Evolutionary conservation across 2,797 vertebrate genomes (phyloP).

Genomic region (Australoheros facetus): DNA sequence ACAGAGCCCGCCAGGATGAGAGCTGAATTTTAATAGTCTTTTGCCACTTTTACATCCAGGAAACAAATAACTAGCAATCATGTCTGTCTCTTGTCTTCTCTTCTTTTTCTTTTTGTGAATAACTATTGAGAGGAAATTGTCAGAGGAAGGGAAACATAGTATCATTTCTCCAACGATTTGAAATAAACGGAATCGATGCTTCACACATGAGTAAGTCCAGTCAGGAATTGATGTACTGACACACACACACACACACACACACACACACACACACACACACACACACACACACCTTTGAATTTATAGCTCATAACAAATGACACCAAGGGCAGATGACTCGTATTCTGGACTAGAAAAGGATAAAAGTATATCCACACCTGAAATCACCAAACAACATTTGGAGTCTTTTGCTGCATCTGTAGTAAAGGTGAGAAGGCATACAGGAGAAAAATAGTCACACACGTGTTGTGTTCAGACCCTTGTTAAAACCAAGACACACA

Average conservation of each 20-base stretch:
- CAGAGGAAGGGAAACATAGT: background rate
- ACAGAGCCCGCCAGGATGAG: constrained; percentile 18
- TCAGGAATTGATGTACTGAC: constrained; percentile 2
- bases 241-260: background rate
- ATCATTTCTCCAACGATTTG: background rate
- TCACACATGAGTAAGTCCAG: constrained; percentile 17
- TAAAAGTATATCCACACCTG: constrained; percentile 13
- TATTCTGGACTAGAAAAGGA: constrained; percentile 7
- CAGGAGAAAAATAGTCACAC: background rate
- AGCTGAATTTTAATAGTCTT: constrained; percentile 38
- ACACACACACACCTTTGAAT: constrained; percentile 18
- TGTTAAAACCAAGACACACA: background rate
- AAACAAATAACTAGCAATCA: constrained; percentile 39
- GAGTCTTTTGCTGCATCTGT: constrained; percentile 8
- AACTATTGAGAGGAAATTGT: constrained; percentile 27
- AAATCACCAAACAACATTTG: constrained; percentile 22
- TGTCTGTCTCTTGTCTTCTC: constrained; percentile 16
- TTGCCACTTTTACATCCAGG: constrained; percentile 10
- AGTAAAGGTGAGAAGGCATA: background rate
- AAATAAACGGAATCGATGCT: constrained; percentile 12
- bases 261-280: background rate
- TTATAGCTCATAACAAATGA: constrained; percentile 24
- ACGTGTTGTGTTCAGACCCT: background rate
- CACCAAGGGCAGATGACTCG: constrained; percentile 1
- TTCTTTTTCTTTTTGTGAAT: background rate